These are phyloP conservation scores for Incurvaria masculella DNA, from an alignment of 2,888 invertebrate genomes.

Conservation along the genomic window DNA sequence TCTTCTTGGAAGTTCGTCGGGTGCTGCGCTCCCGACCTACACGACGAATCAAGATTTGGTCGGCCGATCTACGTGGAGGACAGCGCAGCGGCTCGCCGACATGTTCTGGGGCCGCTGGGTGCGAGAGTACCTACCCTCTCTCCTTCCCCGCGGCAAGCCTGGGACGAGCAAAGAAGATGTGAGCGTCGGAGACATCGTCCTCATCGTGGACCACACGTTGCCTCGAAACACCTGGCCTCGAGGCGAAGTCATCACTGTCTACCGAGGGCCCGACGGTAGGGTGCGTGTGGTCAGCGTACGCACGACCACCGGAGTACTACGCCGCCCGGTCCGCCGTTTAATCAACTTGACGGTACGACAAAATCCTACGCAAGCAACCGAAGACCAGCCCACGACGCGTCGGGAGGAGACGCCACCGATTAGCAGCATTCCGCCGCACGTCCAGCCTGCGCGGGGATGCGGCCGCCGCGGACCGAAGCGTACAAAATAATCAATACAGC, in stretches of 20 bases:
- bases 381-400: too few relatives aligned
- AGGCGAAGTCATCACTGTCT: background rate
- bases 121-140: slow-evolving; percentile 2
- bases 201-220: background rate
- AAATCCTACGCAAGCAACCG: too few relatives aligned
- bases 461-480: too few relatives aligned
- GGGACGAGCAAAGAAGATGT: background rate
- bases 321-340: background rate
- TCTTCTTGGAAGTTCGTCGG: background rate
- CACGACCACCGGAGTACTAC: background rate
- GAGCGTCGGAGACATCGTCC: background rate
- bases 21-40: background rate
- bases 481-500: too few relatives aligned
- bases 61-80: slow-evolving; percentile 1
- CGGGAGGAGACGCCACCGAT: too few relatives aligned
- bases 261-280: background rate
- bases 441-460: too few relatives aligned
- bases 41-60: background rate
- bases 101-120: slow-evolving; percentile 5
- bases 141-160: background rate
- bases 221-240: background rate
- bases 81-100: slow-evolving; percentile 3
- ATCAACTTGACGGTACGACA: too few relatives aligned
- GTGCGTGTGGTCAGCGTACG: background rate
- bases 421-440: too few relatives aligned